phyloP scores from a whole-genome alignment of 2,113 vertebrate genomes.

The Polyodon spathula region DNA sequence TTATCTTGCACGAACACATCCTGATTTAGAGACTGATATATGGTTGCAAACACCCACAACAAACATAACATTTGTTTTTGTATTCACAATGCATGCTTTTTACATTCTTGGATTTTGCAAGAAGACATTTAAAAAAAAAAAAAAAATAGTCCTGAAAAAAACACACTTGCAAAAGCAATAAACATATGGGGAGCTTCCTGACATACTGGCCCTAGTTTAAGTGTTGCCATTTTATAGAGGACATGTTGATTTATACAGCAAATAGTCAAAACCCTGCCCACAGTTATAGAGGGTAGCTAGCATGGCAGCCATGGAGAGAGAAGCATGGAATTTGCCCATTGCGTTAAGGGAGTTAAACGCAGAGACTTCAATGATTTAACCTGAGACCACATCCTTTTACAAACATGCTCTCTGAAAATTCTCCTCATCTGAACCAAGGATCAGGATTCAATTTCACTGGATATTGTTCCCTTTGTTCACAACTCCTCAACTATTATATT shows the following conservation, averaged over 20 bases:
- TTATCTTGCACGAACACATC: no score
- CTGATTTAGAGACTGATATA: no score
- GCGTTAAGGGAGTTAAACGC: background rate
- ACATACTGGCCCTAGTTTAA: no score
- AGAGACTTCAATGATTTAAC: background rate
- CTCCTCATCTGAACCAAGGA: constrained; percentile 11
- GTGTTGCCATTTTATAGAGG: background rate
- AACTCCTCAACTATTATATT: constrained; percentile 42
- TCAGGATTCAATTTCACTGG: constrained; percentile 27
- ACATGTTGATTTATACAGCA: background rate
- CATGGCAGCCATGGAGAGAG: no score
- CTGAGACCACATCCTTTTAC: background rate
- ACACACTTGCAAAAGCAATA: no score
- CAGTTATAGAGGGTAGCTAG: background rate
- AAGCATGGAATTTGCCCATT: background rate
- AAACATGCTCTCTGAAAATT: constrained; percentile 21
- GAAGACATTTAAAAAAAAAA: no score
- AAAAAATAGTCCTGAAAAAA: no score
- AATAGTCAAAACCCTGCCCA: background rate
- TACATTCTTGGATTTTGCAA: no score
- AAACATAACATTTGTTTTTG: no score
- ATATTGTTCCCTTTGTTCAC: constrained; percentile 32
- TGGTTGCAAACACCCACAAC: no score
- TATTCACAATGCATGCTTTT: no score
- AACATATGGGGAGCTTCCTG: no score